Conservation (phyloP, 2,797 vertebrate genomes). For the Platyrinchus mystaceus region DNA sequence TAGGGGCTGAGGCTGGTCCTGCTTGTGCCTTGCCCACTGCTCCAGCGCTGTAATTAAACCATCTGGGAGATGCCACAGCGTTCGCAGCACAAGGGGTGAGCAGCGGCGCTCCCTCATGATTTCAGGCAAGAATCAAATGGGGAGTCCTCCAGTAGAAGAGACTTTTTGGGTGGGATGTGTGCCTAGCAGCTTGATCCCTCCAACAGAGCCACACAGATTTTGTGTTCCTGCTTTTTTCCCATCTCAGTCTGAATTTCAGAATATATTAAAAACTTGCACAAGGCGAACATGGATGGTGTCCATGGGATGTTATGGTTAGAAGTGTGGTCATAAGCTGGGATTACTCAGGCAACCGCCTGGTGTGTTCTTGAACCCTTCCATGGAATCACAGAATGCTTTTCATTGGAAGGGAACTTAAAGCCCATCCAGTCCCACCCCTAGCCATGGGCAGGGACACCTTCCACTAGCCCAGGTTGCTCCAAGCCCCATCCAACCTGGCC, state of each 20-base stretch:
- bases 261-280: not conserved
- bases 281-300: fast-evolving
- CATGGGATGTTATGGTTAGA: not conserved
- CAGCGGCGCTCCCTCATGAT: not conserved
- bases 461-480: fast-evolving
- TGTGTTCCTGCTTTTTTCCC: not conserved
- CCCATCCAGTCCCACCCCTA: not conserved
- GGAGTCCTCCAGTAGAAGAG: not conserved
- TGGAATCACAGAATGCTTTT: not conserved
- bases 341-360: not conserved
- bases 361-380: not conserved
- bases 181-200: too few species aligned
- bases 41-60: not conserved
- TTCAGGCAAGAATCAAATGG: not conserved
- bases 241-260: not conserved
- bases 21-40: not conserved
- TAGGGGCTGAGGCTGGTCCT: not conserved
- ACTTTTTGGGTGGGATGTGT: not conserved
- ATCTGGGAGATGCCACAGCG: not conserved
- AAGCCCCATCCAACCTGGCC: fast-evolving
- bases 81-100: not conserved
- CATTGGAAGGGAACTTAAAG: not conserved
- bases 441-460: not conserved
- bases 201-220: not conserved
- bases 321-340: not conserved